Conservation (phyloP, 2,113 vertebrate genomes). For the Halichoeres trimaculatus region DNA sequence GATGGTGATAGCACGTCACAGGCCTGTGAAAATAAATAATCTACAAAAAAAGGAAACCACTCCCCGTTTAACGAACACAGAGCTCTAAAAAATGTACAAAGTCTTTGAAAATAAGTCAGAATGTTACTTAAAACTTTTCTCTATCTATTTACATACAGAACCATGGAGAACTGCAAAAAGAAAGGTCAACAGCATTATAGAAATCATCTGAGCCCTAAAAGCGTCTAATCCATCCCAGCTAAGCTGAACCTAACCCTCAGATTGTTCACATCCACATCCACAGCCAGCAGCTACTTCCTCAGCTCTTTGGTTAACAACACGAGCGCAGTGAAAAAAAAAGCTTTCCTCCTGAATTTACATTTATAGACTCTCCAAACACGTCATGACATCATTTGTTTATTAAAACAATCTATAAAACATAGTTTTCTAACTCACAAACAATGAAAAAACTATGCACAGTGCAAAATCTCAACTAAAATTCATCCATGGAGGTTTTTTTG, state of each 20-base stretch:
- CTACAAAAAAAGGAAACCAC: slow-evolving; percentile 84
- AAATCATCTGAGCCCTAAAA: slow-evolving; percentile 77
- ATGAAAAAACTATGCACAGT: slow-evolving; percentile 68
- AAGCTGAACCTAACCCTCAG: slow-evolving; percentile 31
- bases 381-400: slow-evolving; percentile 59
- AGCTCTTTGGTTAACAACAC: slow-evolving; percentile 83
- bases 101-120: slow-evolving; percentile 84
- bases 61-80: slow-evolving; percentile 70
- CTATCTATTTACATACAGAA: slow-evolving; percentile 87
- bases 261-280: slow-evolving; percentile 63
- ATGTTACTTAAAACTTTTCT: slow-evolving; percentile 85
- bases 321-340: slow-evolving; percentile 76
- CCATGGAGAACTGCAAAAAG: slow-evolving; percentile 86
- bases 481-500: slow-evolving; percentile 43
- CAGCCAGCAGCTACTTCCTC: slow-evolving; percentile 69
- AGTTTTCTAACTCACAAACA: slow-evolving; percentile 63
- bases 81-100: slow-evolving; percentile 87
- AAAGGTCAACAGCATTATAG: slow-evolving; percentile 78
- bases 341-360: slow-evolving; percentile 55
- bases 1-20: slow-evolving; percentile 23
- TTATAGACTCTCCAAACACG: slow-evolving; percentile 60
- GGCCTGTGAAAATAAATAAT: slow-evolving; percentile 92
- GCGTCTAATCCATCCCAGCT: slow-evolving; percentile 65
- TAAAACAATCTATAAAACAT: slow-evolving; percentile 80
- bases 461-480: slow-evolving; percentile 76